phyloP scores from a whole-genome alignment of 2,888 invertebrate genomes.

The Agrochola circellaris region DNA sequence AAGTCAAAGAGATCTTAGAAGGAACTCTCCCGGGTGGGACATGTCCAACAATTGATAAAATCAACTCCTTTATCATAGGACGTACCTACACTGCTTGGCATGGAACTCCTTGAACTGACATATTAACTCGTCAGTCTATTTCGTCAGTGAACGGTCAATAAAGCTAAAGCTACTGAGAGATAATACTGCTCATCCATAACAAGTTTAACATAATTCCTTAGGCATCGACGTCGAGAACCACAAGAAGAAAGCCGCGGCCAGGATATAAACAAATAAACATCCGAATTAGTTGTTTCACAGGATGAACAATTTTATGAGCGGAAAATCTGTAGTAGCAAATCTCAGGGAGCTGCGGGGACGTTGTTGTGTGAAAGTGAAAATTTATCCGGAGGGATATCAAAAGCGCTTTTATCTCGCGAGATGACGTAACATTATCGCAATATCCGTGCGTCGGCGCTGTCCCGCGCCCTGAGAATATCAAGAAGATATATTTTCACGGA shows the following conservation, averaged over 20 bases:
- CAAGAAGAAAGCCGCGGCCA: slow-evolving; percentile 4
- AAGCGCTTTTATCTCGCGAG: slow-evolving; percentile 84
- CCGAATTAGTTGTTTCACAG: slow-evolving; percentile 48
- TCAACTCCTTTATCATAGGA: not conserved
- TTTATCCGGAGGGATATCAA: slow-evolving; percentile 83
- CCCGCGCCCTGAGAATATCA: slow-evolving; percentile 87
- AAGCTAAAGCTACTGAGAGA: not conserved
- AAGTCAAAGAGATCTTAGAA: not conserved
- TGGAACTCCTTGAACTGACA: not conserved
- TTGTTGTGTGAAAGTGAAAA: slow-evolving; percentile 80
- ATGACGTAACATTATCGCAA: slow-evolving; percentile 88
- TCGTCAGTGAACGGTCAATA: not conserved
- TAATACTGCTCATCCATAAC: not conserved
- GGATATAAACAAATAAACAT: slow-evolving; percentile 52
- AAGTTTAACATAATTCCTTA: slow-evolving; percentile 13
- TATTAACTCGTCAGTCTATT: not conserved
- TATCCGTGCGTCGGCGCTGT: slow-evolving; percentile 86
- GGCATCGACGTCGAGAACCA: not conserved
- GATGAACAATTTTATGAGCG: slow-evolving; percentile 57
- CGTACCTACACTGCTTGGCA: not conserved
- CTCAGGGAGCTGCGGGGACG: slow-evolving; percentile 47
- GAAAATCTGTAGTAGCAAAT: slow-evolving; percentile 62
- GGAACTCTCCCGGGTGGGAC: not conserved
- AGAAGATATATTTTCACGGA: slow-evolving; percentile 90
- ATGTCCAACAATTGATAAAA: not conserved